Base-by-base conservation (phyloP, 2,888 invertebrate species). In the Suillia variegata region DNA sequence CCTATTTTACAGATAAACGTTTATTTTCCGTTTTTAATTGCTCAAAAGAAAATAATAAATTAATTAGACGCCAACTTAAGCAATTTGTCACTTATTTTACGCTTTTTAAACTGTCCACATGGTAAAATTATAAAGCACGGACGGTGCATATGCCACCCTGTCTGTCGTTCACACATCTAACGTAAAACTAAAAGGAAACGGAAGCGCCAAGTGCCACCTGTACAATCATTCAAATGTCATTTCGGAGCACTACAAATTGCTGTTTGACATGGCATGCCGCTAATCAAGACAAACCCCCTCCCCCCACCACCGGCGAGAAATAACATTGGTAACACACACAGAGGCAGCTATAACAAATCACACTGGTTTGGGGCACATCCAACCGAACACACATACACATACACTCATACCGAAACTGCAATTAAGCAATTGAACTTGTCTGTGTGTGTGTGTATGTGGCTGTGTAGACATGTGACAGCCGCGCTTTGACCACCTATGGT, bases 211-310 rank as follows among this genome's bases (percentile, higher is more conserved):
- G 17, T 45, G 45, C 20, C 45, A 45, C 20, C 5, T 45, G 20
- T 20, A 45, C 45, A 45, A 45, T 45, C 20, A 45, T 45, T 45
- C 45, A 70, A 75, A 74, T 76, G 75, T 59, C 68, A 70, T 66
- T 64, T 67, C 63, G 38, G 15, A 31, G 31, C 31, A 6, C 15
- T 38, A 38, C 38, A 38, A 75, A 75, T 75, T 70, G 70, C 68
- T 74, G 73, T 72, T 75, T 75, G 74, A 75, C 76, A 76, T 69
- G 76, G 67, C 73, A 70, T 67, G 74, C 70, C 71, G 70, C 74
- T 75, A 75, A 75, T 75, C 76, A 76, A 74, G 70, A 72, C 67
- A 62, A 65, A 6, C 26, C 5, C 26, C 10, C 26, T 26, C 10
- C 6, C 38, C 38, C 3, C n/a, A 38, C n/a, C 26, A 5, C 26